A percentile compares a stretch with the other conserved stretches of the same genome.
These are phyloP conservation scores for Oncorhynchus clarkii DNA, from an alignment of 2,113 vertebrate species.

Conservation along the genomic window DNA sequence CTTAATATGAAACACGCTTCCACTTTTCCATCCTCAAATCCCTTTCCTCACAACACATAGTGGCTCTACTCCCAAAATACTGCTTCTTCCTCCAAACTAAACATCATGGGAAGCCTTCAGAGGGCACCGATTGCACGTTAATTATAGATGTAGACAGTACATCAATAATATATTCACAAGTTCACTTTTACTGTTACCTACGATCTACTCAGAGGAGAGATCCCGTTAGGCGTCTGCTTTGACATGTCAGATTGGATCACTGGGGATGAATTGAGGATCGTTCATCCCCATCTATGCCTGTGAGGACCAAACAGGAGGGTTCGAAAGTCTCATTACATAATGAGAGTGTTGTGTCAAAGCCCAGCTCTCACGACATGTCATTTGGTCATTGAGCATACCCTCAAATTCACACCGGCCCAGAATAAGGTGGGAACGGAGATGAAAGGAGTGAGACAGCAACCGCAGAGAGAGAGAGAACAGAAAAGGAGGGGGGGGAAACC, in stretches of 20 bases:
- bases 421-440: constrained; percentile 65
- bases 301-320: constrained; percentile 17
- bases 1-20: not conserved
- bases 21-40: not conserved
- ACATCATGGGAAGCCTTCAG: too few species aligned
- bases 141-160: too few species aligned
- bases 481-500: not conserved
- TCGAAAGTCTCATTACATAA: constrained; percentile 50
- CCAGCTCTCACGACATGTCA: constrained; percentile 48
- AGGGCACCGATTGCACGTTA: too few species aligned
- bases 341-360: constrained; percentile 56
- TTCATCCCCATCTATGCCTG: constrained; percentile 16
- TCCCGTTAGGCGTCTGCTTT: constrained; percentile 35
- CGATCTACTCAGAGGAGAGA: not conserved
- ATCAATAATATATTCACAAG: not conserved
- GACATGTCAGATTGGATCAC: constrained; percentile 60
- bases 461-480: too few species aligned
- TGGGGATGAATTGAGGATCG: constrained; percentile 17
- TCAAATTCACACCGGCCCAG: constrained; percentile 65
- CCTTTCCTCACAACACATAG: constrained; percentile 26
- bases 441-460: constrained; percentile 58
- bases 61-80: not conserved
- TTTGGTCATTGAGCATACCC: constrained; percentile 47
- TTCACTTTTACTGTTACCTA: not conserved
- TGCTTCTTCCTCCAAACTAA: too few species aligned